A percentile compares a stretch with the other conserved stretches of the same genome.
Evolutionary conservation across 2,797 vertebrate species (phyloP).

Genomic region (Takifugu rubripes): DNA sequence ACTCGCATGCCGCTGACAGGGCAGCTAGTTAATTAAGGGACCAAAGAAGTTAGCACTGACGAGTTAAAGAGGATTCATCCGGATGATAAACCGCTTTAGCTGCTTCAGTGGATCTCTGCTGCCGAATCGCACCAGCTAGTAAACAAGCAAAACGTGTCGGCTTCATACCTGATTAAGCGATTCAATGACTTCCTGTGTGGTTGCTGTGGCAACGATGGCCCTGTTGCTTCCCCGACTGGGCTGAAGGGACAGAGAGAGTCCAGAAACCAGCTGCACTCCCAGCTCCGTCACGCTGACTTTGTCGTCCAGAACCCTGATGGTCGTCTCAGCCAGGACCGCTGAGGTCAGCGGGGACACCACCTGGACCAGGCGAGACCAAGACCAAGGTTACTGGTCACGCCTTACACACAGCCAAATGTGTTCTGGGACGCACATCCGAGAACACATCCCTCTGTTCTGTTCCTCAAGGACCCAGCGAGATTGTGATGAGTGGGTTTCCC

Average conservation of each 20-base stretch:
- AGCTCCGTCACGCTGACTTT: conserved; percentile 89
- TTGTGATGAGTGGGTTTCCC: too few species aligned
- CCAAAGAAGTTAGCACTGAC: too few species aligned
- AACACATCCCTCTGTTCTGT: too few species aligned
- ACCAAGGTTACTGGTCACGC: too few species aligned
- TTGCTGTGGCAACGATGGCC: conserved; percentile 84
- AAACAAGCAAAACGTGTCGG: too few species aligned
- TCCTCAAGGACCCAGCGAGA: too few species aligned
- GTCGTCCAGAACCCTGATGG: conserved; percentile 84
- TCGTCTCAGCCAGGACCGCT: conserved; percentile 83
- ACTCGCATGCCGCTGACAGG: too few species aligned
- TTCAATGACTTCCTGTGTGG: conserved; percentile 76
- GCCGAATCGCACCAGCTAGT: conserved; percentile 16
- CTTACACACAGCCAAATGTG: too few species aligned
- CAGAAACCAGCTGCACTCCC: conserved; percentile 86
- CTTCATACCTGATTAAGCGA: conserved; percentile 55
- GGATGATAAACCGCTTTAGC: conserved; percentile 17
- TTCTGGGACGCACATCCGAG: too few species aligned
- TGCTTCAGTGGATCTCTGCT: conserved; percentile 3
- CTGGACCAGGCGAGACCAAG: conserved; percentile 57
- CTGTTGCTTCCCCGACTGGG: conserved; percentile 83
- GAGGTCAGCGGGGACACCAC: conserved; percentile 86
- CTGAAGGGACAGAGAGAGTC: conserved; percentile 84
- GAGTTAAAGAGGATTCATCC: too few species aligned
- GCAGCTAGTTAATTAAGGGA: too few species aligned